phyloP scores from a whole-genome alignment of 2,888 invertebrate genomes.

The Spilarctia lutea region DNA sequence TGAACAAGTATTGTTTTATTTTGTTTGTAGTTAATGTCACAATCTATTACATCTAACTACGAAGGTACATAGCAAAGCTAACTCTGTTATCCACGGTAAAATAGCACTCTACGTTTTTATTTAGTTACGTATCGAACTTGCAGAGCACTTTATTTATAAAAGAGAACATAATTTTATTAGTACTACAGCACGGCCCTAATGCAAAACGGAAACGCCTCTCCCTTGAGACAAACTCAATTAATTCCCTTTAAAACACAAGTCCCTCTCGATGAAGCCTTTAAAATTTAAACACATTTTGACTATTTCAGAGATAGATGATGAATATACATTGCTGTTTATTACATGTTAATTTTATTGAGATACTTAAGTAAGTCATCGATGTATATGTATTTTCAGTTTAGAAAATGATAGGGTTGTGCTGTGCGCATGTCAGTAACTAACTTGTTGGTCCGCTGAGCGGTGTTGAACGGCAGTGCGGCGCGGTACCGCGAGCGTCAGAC shows the following conservation, averaged over 20 bases:
- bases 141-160: constrained; percentile 63
- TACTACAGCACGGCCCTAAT: constrained; percentile 75
- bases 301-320: constrained; percentile 38
- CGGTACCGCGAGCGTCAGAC: constrained; percentile 68
- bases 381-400: constrained; percentile 51
- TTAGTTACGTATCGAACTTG: constrained; percentile 42
- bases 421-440: constrained; percentile 83
- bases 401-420: constrained; percentile 61
- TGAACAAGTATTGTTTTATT: not conserved
- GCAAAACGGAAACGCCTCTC: constrained; percentile 80
- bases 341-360: constrained; percentile 16
- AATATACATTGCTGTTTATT: constrained; percentile 42
- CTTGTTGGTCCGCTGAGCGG: constrained; percentile 79
- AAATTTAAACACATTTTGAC: constrained; percentile 80
- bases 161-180: constrained; percentile 79
- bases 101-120: constrained; percentile 39
- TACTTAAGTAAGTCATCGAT: constrained; percentile 45
- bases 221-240: constrained; percentile 85
- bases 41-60: not conserved
- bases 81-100: constrained; percentile 24
- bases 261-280: constrained; percentile 78
- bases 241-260: constrained; percentile 78
- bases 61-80: not conserved
- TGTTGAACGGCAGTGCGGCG: constrained; percentile 81
- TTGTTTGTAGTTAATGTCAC: not conserved